Conservation (phyloP, 2,113 vertebrate genomes). For the Psammodynastes pulverulentus region DNA sequence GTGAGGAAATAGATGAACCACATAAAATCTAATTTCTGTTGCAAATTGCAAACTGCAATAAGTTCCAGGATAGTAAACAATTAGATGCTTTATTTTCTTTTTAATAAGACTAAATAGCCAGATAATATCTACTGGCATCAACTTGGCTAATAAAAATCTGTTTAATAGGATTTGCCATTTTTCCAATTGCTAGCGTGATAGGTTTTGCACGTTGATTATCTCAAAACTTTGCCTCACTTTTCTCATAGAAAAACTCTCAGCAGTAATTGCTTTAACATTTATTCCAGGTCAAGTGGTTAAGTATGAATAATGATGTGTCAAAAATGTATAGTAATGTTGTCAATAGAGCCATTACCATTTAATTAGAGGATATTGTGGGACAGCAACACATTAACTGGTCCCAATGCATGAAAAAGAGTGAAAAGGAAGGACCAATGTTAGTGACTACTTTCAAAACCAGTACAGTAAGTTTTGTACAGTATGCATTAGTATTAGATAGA, state of each 20-base stretch:
- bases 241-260: slow-evolving; percentile 82
- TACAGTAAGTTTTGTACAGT: slow-evolving; percentile 47
- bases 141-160: slow-evolving; percentile 83
- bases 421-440: slow-evolving; percentile 71
- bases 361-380: slow-evolving; percentile 81
- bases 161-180: slow-evolving; percentile 86
- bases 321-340: slow-evolving; percentile 84
- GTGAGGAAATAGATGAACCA: slow-evolving; percentile 82
- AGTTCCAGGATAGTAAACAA: slow-evolving; percentile 82
- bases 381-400: slow-evolving; percentile 80
- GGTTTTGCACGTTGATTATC: slow-evolving; percentile 83
- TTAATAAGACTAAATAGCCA: slow-evolving; percentile 84
- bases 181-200: slow-evolving; percentile 80
- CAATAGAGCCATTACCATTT: slow-evolving; percentile 90
- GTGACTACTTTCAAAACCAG: slow-evolving; percentile 67
- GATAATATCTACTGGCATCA: slow-evolving; percentile 83
- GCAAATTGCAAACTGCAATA: slow-evolving; percentile 79
- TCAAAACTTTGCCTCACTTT: slow-evolving; percentile 84
- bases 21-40: slow-evolving; percentile 78
- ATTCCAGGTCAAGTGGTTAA: slow-evolving; percentile 92
- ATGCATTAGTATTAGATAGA: slow-evolving; percentile 64
- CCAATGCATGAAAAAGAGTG: slow-evolving; percentile 76
- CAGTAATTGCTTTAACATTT: slow-evolving; percentile 91
- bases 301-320: slow-evolving; percentile 92
- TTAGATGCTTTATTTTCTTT: slow-evolving; percentile 85